phyloP scores from a whole-genome alignment of 2,113 vertebrate species.

The Hystrix cristata region DNA sequence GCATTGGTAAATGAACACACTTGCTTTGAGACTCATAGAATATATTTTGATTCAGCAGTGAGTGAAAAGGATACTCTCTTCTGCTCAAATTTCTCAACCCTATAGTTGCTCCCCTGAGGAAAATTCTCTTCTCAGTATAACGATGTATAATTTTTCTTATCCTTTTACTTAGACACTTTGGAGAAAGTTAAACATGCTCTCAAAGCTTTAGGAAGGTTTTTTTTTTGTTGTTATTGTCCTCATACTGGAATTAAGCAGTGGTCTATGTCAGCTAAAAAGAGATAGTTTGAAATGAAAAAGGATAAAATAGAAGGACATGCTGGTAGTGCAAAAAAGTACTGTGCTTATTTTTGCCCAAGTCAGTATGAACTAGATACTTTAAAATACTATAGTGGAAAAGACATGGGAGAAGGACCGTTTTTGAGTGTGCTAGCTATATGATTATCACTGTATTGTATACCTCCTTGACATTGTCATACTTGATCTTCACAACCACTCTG shows the following conservation, averaged over 20 bases:
- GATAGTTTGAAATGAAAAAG: slow-evolving; percentile 48
- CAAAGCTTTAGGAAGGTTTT: not conserved
- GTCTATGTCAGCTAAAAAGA: not conserved
- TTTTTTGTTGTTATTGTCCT: slow-evolving; percentile 19
- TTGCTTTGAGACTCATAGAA: not conserved
- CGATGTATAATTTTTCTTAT: not conserved
- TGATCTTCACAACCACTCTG: not conserved
- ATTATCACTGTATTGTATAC: not conserved
- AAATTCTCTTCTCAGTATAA: not conserved
- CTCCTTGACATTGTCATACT: not conserved
- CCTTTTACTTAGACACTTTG: not conserved
- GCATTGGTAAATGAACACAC: not conserved
- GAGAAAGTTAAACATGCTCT: not conserved
- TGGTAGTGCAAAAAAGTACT: not conserved
- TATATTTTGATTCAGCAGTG: slow-evolving; percentile 4
- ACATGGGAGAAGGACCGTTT: not conserved
- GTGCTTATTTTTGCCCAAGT: not conserved
- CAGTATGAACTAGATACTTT: slow-evolving; percentile 10
- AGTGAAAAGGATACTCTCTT: not conserved
- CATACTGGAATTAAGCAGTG: slow-evolving; percentile 14
- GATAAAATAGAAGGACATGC: slow-evolving; percentile 37
- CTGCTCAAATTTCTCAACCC: not conserved
- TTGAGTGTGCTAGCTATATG: not conserved
- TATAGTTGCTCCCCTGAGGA: not conserved
- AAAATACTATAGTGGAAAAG: slow-evolving; percentile 15